Percentiles rank a stretch among this genome's conserved stretches.
phyloP scores from a whole-genome alignment of 2,113 vertebrate genomes.

The Triplophysa dalaica region DNA sequence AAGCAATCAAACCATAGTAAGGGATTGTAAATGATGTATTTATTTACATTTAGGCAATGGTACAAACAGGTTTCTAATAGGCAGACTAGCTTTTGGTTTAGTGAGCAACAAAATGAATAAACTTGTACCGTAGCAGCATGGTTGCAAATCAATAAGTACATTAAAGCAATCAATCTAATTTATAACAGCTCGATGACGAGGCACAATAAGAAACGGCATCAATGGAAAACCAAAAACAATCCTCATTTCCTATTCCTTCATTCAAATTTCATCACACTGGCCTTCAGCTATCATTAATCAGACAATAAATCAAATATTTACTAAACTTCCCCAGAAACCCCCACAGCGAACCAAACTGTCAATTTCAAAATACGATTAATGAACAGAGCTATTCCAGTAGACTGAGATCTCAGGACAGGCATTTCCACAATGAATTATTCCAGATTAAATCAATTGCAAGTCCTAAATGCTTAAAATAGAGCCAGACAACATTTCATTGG shows the following conservation, averaged over 20 bases:
- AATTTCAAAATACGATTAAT: slow-evolving; percentile 50
- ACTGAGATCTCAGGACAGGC: slow-evolving; percentile 42
- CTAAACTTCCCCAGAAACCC: slow-evolving; percentile 34
- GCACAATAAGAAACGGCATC: slow-evolving; percentile 14
- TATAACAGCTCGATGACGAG: slow-evolving; percentile 15
- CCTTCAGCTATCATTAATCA: slow-evolving; percentile 44
- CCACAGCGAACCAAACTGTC: slow-evolving; percentile 20
- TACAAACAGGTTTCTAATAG: too few relatives aligned
- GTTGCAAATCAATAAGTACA: background rate
- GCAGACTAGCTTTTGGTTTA: too few relatives aligned
- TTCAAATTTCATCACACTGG: slow-evolving; percentile 34
- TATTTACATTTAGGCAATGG: too few relatives aligned
- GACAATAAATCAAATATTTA: slow-evolving; percentile 52
- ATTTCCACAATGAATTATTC: slow-evolving; percentile 53
- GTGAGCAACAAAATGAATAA: too few relatives aligned
- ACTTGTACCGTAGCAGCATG: background rate
- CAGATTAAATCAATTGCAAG: slow-evolving; percentile 51
- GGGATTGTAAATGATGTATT: too few relatives aligned
- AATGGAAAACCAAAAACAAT: background rate
- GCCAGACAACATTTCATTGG: slow-evolving; percentile 11
- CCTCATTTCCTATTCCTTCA: slow-evolving; percentile 1
- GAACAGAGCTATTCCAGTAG: slow-evolving; percentile 41
- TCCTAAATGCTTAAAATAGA: slow-evolving; percentile 53
- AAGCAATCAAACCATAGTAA: too few relatives aligned
- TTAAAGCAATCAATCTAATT: too few relatives aligned